A percentile compares a stretch with the other conserved stretches of the same genome.
These are phyloP conservation scores for Augochlorella aurata DNA, from an alignment of 2,888 invertebrate genomes.

Conservation along the genomic window DNA sequence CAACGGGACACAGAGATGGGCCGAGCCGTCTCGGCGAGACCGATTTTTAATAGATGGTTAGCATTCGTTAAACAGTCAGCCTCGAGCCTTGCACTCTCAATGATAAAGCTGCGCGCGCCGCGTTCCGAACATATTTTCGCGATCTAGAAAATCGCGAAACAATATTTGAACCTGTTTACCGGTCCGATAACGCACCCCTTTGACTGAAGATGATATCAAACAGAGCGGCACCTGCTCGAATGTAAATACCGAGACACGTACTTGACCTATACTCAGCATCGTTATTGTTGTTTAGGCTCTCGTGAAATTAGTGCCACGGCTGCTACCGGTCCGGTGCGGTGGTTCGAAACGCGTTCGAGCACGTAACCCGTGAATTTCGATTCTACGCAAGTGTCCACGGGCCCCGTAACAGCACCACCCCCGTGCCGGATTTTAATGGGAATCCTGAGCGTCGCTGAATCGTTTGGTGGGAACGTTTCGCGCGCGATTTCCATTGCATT, in stretches of 20 bases:
- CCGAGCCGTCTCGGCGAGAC: neutral
- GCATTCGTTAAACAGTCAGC: neutral
- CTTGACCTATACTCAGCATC: conserved; percentile 35
- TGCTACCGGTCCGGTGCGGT: neutral
- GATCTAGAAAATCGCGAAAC: neutral
- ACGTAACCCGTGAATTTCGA: neutral
- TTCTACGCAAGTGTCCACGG: neutral
- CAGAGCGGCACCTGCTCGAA: neutral
- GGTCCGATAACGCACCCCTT: conserved; percentile 23
- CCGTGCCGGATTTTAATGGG: neutral
- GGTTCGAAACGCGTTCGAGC: conserved; percentile 1
- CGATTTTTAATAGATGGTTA: neutral
- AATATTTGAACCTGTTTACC: conserved; percentile 13
- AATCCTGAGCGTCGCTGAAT: neutral
- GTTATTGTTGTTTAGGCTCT: conserved; percentile 20
- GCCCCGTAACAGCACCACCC: neutral
- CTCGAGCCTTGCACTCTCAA: neutral
- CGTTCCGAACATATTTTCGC: neutral
- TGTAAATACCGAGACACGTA: conserved; percentile 36
- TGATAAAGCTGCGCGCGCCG: neutral
- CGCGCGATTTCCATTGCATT: neutral
- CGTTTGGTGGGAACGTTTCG: neutral
- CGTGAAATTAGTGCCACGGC: conserved; percentile 22
- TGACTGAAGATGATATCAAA: conserved; percentile 33
- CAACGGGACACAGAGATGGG: neutral